phyloP scores from a whole-genome alignment of 2,113 vertebrate genomes.

The Brachypteracias leptosomus region DNA sequence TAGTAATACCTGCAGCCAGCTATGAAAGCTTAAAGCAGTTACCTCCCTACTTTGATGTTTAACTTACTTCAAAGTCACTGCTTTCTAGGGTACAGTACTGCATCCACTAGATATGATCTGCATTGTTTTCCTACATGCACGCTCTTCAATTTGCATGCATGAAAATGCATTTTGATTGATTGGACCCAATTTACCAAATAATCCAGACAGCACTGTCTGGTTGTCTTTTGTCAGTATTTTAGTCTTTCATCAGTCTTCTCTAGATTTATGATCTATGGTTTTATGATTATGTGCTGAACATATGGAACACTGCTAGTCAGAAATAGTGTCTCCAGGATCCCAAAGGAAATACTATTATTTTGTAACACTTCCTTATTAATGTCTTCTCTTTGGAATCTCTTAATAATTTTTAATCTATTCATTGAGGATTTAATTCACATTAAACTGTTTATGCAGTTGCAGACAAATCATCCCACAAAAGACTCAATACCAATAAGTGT shows the following conservation, averaged over 20 bases:
- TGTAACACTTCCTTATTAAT: neutral
- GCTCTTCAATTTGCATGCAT: neutral
- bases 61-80: neutral
- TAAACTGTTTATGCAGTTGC: neutral
- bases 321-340: neutral
- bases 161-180: neutral
- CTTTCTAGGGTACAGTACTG: neutral
- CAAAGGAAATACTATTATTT: neutral
- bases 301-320: neutral
- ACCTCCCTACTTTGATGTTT: neutral
- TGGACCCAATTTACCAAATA: neutral
- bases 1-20: neutral
- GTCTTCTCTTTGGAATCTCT: neutral
- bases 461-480: neutral
- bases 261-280: neutral
- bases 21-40: neutral
- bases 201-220: neutral
- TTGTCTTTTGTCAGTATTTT: neutral
- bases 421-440: neutral
- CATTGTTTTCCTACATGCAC: neutral
- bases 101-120: accelerated
- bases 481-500: neutral
- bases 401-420: neutral
- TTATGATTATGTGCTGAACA: neutral
- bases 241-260: neutral